Evolutionary conservation across 2,797 vertebrate species (phyloP).

Genomic region (Alectoris magna): DNA sequence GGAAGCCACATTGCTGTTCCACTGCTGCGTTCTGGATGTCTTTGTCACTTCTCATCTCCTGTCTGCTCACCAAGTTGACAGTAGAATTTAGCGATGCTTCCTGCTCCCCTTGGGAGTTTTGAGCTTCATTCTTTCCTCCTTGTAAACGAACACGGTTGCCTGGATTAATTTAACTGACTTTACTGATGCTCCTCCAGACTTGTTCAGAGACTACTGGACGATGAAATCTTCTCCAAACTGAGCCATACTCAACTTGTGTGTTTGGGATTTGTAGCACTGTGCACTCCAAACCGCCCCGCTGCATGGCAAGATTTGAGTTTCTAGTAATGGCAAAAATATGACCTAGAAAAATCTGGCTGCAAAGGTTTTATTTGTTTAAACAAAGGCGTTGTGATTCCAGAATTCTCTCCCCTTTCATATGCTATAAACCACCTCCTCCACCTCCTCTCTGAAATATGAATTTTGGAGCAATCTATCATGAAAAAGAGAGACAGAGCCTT

Average conservation of each 20-base stretch:
- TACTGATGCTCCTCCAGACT: not conserved
- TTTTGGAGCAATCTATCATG: constrained; percentile 58
- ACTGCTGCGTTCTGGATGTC: not conserved
- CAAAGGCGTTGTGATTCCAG: constrained; percentile 46
- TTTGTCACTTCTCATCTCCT: not conserved
- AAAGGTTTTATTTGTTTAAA: constrained; percentile 54
- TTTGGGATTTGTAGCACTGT: not conserved
- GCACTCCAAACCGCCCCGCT: not conserved
- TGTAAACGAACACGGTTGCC: not conserved
- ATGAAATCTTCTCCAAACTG: not conserved
- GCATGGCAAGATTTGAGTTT: constrained; percentile 28
- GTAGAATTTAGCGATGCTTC: not conserved
- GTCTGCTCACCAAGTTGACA: not conserved
- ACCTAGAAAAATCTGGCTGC: constrained; percentile 18
- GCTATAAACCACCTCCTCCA: constrained; percentile 4
- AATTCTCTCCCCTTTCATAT: constrained; percentile 47
- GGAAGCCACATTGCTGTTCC: not conserved
- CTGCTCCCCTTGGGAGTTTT: not conserved
- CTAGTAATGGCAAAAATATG: constrained; percentile 16
- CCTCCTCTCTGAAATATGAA: constrained; percentile 58
- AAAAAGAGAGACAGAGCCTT: constrained; percentile 58
- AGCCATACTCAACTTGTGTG: not conserved
- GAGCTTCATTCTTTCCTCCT: not conserved
- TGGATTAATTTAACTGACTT: not conserved
- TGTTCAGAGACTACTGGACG: not conserved